These are phyloP conservation scores for Tetrao urogallus DNA, from an alignment of 2,113 vertebrate species.

Conservation along the genomic window DNA sequence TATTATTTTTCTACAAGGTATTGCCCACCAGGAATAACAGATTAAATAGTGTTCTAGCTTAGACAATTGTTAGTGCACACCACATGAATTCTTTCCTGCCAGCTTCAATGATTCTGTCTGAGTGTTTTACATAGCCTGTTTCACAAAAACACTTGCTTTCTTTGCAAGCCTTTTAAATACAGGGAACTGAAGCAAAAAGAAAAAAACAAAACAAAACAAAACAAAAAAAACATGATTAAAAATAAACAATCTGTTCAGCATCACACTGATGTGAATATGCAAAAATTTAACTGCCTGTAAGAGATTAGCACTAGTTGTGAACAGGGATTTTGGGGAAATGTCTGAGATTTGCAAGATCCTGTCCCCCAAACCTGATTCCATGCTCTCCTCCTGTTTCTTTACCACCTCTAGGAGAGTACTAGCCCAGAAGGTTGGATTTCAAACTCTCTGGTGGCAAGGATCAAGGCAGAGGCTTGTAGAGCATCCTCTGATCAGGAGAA, in stretches of 20 bases:
- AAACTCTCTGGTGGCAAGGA: not conserved
- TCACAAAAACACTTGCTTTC: not conserved
- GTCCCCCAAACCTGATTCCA: not conserved
- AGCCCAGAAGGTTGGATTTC: not conserved
- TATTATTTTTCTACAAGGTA: constrained; percentile 41
- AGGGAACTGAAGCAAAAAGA: not conserved
- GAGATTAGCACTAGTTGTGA: not conserved
- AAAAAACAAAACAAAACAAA: not conserved
- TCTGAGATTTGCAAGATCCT: not conserved
- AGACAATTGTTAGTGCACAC: not conserved
- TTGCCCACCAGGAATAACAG: constrained; percentile 47
- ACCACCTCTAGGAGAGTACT: not conserved
- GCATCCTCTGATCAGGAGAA: not conserved
- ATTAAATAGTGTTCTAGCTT: constrained; percentile 8
- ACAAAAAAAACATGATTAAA: not conserved
- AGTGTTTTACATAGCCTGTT: not conserved
- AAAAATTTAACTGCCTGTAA: not conserved
- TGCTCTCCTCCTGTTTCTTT: not conserved
- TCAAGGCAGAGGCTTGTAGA: not conserved
- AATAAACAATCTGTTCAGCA: not conserved
- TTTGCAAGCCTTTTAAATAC: not conserved
- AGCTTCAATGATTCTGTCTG: not conserved
- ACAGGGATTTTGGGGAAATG: not conserved
- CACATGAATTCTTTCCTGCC: not conserved
- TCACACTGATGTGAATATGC: not conserved